These are phyloP conservation scores for Drosophila navojoa DNA, from an alignment of 1,140 invertebrate genomes.

Conservation along the genomic window DNA sequence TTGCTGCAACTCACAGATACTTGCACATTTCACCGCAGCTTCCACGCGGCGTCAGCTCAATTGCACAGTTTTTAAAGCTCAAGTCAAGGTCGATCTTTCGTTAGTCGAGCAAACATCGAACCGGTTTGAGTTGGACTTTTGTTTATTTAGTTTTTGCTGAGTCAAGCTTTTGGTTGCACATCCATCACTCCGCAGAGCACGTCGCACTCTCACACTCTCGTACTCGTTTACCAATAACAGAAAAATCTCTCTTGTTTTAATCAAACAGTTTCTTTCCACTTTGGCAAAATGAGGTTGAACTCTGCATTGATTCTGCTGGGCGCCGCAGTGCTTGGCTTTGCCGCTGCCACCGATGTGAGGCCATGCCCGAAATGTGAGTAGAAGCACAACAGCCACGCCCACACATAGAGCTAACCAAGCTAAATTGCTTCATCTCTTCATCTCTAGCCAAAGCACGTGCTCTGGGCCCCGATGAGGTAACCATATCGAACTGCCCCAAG, in stretches of 20 bases:
- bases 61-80: conserved; percentile 18
- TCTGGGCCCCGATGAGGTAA: conserved; percentile 80
- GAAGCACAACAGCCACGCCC: background rate
- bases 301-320: conserved; percentile 50
- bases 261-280: conserved; percentile 2
- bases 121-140: conserved; percentile 46
- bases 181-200: conserved; percentile 43
- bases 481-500: conserved; percentile 86
- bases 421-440: background rate
- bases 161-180: conserved; percentile 40
- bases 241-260: conserved; percentile 3
- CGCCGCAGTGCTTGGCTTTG: conserved; percentile 41
- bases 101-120: conserved; percentile 27
- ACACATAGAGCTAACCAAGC: too few relatives aligned
- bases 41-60: conserved; percentile 23
- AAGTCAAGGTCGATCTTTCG: conserved; percentile 72
- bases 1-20: conserved; percentile 18
- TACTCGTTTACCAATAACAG: conserved; percentile 30
- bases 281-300: conserved; percentile 51
- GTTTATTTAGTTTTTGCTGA: conserved; percentile 20
- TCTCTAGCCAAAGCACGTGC: conserved; percentile 63
- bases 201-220: background rate
- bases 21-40: background rate
- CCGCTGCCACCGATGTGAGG: conserved; percentile 76
- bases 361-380: conserved; percentile 81